phyloP scores from a whole-genome alignment of 2,113 vertebrate species.

The Anguilla rostrata region DNA sequence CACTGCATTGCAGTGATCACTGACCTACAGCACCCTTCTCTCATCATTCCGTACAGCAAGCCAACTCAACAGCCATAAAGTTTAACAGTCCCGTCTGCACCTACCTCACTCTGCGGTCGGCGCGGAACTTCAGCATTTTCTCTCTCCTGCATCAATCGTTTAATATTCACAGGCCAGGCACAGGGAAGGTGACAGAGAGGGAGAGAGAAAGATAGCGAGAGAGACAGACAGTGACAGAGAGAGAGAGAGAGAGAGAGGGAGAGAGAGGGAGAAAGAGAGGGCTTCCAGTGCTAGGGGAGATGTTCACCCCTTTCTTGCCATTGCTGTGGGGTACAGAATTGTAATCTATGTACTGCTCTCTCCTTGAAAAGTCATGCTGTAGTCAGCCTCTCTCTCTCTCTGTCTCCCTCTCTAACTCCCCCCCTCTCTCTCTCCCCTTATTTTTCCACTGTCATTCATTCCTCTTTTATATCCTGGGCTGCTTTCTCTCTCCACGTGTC shows the following conservation, averaged over 20 bases:
- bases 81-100: constrained; percentile 48
- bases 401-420: constrained; percentile 30
- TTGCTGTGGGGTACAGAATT: constrained; percentile 47
- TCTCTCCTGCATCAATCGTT: constrained; percentile 61
- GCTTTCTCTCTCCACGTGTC: constrained; percentile 20
- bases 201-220: neutral
- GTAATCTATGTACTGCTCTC: constrained; percentile 54
- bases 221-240: constrained; percentile 19
- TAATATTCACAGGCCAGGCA: constrained; percentile 34
- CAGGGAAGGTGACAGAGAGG: neutral
- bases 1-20: constrained; percentile 92
- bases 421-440: neutral
- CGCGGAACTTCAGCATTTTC: constrained; percentile 92
- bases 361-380: constrained; percentile 52
- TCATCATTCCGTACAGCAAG: constrained; percentile 29
- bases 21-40: constrained; percentile 68
- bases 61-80: constrained; percentile 39
- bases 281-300: constrained; percentile 28
- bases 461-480: constrained; percentile 7
- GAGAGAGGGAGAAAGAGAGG: constrained; percentile 23
- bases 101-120: constrained; percentile 86
- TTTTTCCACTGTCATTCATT: constrained; percentile 9
- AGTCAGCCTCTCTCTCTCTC: constrained; percentile 40
- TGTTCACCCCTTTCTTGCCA: constrained; percentile 33
- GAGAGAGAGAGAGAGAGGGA: constrained; percentile 7